Evolutionary conservation across 1,140 invertebrate genomes (phyloP).

Genomic region (Drosophila tristis): DNA sequence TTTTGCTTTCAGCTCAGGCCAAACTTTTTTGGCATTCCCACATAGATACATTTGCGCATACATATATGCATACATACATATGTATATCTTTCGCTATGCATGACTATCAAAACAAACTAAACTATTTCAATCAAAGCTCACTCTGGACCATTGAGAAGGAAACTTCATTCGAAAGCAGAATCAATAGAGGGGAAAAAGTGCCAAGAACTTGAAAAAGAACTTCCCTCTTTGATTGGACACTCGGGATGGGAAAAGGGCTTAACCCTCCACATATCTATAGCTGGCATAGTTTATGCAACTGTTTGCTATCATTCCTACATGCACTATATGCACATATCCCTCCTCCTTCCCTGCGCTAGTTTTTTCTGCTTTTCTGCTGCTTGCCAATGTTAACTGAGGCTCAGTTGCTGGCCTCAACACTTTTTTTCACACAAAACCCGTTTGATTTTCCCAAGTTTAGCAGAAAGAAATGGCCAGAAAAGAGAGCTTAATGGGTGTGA

Average conservation of each 20-base stretch:
- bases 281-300: slow-evolving; percentile 36
- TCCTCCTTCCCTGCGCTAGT: too few relatives aligned
- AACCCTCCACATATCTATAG: slow-evolving; percentile 22
- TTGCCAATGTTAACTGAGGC: not conserved
- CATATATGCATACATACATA: too few relatives aligned
- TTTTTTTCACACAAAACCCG: too few relatives aligned
- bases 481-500: too few relatives aligned
- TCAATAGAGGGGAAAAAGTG: slow-evolving; percentile 46
- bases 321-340: not conserved
- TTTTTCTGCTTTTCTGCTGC: not conserved
- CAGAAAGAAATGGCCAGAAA: too few relatives aligned
- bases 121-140: slow-evolving; percentile 57
- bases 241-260: not conserved
- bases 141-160: slow-evolving; percentile 31
- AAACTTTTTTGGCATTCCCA: slow-evolving; percentile 11
- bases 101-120: slow-evolving; percentile 51
- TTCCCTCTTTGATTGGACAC: slow-evolving; percentile 34
- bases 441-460: too few relatives aligned
- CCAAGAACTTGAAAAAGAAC: slow-evolving; percentile 29
- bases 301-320: slow-evolving; percentile 24
- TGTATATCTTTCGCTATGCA: slow-evolving; percentile 28
- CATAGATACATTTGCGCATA: not conserved
- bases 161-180: slow-evolving; percentile 44
- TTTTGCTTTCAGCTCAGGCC: slow-evolving; percentile 8
- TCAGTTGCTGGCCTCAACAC: too few relatives aligned